A percentile compares a stretch with the other conserved stretches of the same genome.
These are phyloP conservation scores for Aculops lycopersici DNA, from an alignment of 1,140 invertebrate species.

Conservation along the genomic window DNA sequence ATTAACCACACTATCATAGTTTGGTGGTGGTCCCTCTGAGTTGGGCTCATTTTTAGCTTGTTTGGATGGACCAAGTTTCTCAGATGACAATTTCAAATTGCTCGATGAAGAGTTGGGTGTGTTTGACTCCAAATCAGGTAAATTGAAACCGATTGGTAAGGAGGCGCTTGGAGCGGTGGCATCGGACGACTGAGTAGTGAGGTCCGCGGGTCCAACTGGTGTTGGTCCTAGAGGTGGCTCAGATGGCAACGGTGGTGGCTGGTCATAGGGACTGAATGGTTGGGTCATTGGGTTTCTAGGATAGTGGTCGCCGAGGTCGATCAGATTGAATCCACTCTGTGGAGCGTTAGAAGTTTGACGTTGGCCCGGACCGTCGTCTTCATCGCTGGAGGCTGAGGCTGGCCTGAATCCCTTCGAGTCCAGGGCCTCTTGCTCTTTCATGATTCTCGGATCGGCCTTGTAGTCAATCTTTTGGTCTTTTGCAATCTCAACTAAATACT, in stretches of 20 bases:
- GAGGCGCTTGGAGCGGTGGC: not conserved
- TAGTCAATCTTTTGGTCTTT: conserved; percentile 72
- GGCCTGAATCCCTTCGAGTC: conserved; percentile 20
- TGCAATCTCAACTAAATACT: conserved; percentile 79
- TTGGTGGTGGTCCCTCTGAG: conserved; percentile 8
- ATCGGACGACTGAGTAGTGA: conserved; percentile 4
- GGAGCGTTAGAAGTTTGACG: conserved; percentile 14
- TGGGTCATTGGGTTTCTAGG: conserved; percentile 6
- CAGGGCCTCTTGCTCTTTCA: conserved; percentile 36
- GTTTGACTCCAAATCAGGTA: not conserved
- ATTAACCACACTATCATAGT: conserved; percentile 9
- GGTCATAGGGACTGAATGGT: conserved; percentile 7
- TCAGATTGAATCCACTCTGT: not conserved
- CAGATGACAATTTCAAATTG: too few relatives aligned
- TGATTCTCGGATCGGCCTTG: conserved; percentile 53
- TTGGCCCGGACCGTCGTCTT: conserved; percentile 14
- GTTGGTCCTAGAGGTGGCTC: conserved; percentile 6
- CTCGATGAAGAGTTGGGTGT: not conserved
- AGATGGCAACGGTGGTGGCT: conserved; percentile 6
- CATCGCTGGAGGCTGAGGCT: conserved; percentile 1
- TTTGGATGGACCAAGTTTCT: too few relatives aligned
- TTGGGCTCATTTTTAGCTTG: conserved; percentile 5
- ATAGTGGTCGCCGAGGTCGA: conserved; percentile 3
- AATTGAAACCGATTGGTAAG: not conserved
- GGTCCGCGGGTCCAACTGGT: conserved; percentile 1